phyloP scores from a whole-genome alignment of 30 jellyfish, hydroid and myxozoan genomes.

The Chironex yamaguchii region DNA sequence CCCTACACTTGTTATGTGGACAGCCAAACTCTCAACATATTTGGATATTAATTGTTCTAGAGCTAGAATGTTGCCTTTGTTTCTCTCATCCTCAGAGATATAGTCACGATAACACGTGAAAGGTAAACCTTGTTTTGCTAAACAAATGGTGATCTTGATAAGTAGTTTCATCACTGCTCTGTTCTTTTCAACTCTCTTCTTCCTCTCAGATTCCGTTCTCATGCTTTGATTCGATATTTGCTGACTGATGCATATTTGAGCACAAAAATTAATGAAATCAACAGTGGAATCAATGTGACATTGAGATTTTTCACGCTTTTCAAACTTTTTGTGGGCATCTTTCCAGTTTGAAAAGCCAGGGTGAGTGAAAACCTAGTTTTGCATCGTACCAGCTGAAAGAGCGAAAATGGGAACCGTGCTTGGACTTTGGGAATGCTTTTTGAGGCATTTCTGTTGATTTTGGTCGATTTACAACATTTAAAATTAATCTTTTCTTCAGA shows the following conservation, averaged over 20 bases:
- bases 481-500: slow-evolving; percentile 25
- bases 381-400: slow-evolving; percentile 54
- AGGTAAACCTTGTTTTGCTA: slow-evolving; percentile 58
- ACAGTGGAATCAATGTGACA: slow-evolving; percentile 47
- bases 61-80: slow-evolving; percentile 43
- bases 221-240: slow-evolving; percentile 29
- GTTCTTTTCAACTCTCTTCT: slow-evolving; percentile 43
- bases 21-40: slow-evolving; percentile 18
- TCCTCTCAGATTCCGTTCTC: slow-evolving; percentile 51
- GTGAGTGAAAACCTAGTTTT: slow-evolving; percentile 9
- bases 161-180: slow-evolving; percentile 55
- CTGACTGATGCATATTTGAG: slow-evolving; percentile 42
- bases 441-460: slow-evolving; percentile 37
- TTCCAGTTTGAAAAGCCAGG: slow-evolving; percentile 57
- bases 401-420: slow-evolving; percentile 50
- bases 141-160: slow-evolving; percentile 36
- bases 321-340: slow-evolving; percentile 35
- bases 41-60: slow-evolving; percentile 41
- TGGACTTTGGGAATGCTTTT: slow-evolving; percentile 53
- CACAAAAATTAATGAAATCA: slow-evolving; percentile 41
- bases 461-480: slow-evolving; percentile 36
- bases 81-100: slow-evolving; percentile 46
- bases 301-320: slow-evolving; percentile 23
- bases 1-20: slow-evolving; percentile 21
- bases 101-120: slow-evolving; percentile 60